These are phyloP conservation scores for Epirrita christyi DNA, from an alignment of 2,888 invertebrate genomes.

Conservation along the genomic window DNA sequence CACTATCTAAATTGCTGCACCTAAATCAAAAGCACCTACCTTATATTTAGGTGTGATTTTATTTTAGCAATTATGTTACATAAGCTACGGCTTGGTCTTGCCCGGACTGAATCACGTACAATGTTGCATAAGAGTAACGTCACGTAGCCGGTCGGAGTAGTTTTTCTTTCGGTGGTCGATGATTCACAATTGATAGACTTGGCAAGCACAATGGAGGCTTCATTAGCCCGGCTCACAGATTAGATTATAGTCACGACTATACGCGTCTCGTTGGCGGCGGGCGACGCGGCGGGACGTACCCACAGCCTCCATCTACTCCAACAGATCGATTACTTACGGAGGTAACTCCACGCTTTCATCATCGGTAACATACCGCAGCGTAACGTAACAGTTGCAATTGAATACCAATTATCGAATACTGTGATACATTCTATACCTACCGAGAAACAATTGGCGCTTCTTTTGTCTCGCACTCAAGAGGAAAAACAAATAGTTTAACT, in stretches of 20 bases:
- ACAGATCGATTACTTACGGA: slow-evolving; percentile 54
- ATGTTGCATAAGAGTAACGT: slow-evolving; percentile 75
- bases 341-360: slow-evolving; percentile 65
- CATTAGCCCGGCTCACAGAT: slow-evolving; percentile 41
- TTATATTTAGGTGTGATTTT: slow-evolving; percentile 64
- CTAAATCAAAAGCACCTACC: slow-evolving; percentile 48
- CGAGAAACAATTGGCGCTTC: slow-evolving; percentile 44
- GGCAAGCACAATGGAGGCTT: slow-evolving; percentile 41
- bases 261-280: slow-evolving; percentile 19
- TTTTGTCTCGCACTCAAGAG: slow-evolving; percentile 62
- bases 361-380: slow-evolving; percentile 49
- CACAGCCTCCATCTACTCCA: slow-evolving; percentile 47
- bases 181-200: slow-evolving; percentile 54
- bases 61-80: slow-evolving; percentile 79
- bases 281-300: slow-evolving; percentile 45
- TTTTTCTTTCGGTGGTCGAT: slow-evolving; percentile 66
- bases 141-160: slow-evolving; percentile 53
- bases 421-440: slow-evolving; percentile 34
- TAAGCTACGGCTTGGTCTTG: slow-evolving; percentile 64
- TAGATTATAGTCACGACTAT: slow-evolving; percentile 1
- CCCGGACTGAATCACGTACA: slow-evolving; percentile 77
- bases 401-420: slow-evolving; percentile 33
- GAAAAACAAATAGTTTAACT: slow-evolving; percentile 81
- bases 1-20: slow-evolving; percentile 65
- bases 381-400: slow-evolving; percentile 54